These are phyloP conservation scores for Vicugna pacos DNA, from an alignment of 2,113 vertebrate genomes.

Conservation along the genomic window DNA sequence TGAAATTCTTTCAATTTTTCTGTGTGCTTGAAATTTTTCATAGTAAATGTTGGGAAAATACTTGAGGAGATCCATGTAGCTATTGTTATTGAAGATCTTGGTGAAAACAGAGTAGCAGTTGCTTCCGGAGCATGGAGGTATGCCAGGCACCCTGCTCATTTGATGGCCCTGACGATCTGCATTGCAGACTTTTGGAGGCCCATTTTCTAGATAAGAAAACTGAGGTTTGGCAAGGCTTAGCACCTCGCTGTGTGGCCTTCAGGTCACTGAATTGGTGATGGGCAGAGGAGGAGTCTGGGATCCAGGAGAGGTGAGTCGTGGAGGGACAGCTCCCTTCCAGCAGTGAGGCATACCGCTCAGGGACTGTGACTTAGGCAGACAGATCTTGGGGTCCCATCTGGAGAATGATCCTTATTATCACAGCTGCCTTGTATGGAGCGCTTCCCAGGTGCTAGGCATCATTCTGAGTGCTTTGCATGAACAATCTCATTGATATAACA, in stretches of 20 bases:
- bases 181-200: not conserved
- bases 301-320: not conserved
- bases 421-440: not conserved
- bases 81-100: not conserved
- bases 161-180: not conserved
- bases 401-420: not conserved
- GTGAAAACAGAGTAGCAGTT: not conserved
- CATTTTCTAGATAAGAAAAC: not conserved
- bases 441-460: not conserved
- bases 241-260: not conserved
- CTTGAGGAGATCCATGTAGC: not conserved
- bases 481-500: not conserved
- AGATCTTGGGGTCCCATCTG: not conserved
- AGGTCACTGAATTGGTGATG: not conserved
- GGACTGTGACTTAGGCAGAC: not conserved
- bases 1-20: not conserved
- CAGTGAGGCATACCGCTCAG: not conserved
- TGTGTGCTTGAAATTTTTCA: not conserved
- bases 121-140: not conserved
- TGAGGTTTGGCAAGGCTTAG: not conserved
- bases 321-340: not conserved
- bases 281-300: not conserved
- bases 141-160: not conserved
- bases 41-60: not conserved
- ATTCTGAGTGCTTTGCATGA: not conserved